These are phyloP conservation scores for Trissolcus basalis DNA, from an alignment of 1,140 invertebrate genomes.

Conservation along the genomic window DNA sequence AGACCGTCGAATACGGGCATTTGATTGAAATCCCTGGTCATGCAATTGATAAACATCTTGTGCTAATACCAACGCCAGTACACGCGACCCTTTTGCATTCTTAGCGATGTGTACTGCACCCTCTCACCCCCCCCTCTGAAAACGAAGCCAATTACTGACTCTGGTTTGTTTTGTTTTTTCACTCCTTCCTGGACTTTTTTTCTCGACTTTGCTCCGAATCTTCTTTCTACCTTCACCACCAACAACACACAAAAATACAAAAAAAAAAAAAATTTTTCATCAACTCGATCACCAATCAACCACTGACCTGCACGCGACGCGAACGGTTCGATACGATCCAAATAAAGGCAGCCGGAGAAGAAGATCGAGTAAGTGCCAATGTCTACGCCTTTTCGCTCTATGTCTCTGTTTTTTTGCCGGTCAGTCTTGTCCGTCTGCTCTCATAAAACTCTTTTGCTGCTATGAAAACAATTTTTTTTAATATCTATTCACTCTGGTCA, in stretches of 20 bases:
- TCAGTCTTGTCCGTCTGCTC: slow-evolving; percentile 66
- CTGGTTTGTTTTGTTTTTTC: slow-evolving; percentile 68
- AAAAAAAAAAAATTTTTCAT: slow-evolving; percentile 65
- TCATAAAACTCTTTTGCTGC: slow-evolving; percentile 59
- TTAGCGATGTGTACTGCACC: slow-evolving; percentile 51
- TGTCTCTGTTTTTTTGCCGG: slow-evolving; percentile 57
- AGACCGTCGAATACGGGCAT: slow-evolving; percentile 26
- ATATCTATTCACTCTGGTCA: slow-evolving; percentile 32
- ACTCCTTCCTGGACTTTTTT: slow-evolving; percentile 64
- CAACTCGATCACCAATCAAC: slow-evolving; percentile 65
- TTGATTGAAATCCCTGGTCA: slow-evolving; percentile 37
- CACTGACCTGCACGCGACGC: slow-evolving; percentile 71
- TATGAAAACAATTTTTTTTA: slow-evolving; percentile 47
- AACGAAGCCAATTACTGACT: slow-evolving; percentile 68
- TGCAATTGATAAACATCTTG: slow-evolving; percentile 39
- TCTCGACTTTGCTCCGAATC: slow-evolving; percentile 44
- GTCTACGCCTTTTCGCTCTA: slow-evolving; percentile 58
- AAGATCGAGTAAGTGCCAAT: slow-evolving; percentile 74
- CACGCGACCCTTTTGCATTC: slow-evolving; percentile 42
- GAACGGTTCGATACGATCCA: slow-evolving; percentile 68
- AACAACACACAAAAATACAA: slow-evolving; percentile 65
- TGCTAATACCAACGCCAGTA: slow-evolving; percentile 49
- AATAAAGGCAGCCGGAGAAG: slow-evolving; percentile 76
- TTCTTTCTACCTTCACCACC: slow-evolving; percentile 63
- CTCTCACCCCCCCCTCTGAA: slow-evolving; percentile 17